Percentiles rank a stretch among this genome's conserved stretches.
Evolutionary conservation across 2,797 vertebrate genomes (phyloP).

Genomic region (Eulemur coronatus): DNA sequence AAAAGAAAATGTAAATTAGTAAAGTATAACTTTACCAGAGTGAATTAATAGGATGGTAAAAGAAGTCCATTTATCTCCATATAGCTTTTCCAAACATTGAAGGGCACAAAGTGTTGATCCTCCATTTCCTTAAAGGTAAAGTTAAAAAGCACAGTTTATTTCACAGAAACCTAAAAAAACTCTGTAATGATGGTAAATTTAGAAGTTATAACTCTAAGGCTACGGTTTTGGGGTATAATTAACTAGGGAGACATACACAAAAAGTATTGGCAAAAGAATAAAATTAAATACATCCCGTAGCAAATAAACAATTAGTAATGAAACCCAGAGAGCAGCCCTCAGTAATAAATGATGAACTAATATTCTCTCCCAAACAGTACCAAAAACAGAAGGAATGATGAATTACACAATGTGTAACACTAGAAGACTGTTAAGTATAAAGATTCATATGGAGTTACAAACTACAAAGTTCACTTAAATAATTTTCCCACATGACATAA

Average conservation of each 20-base stretch:
- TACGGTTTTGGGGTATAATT: neutral
- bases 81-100: conserved; percentile 87
- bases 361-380: neutral
- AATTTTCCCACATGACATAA: neutral
- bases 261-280: neutral
- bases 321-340: neutral
- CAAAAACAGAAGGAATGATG: neutral
- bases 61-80: conserved; percentile 86
- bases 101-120: conserved; percentile 94
- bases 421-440: neutral
- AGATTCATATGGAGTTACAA: neutral
- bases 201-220: neutral
- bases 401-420: neutral
- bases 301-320: neutral
- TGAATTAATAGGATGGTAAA: conserved; percentile 93
- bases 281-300: neutral
- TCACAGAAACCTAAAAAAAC: neutral
- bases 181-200: neutral
- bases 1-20: conserved; percentile 6
- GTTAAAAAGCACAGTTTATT: conserved; percentile 31
- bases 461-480: neutral
- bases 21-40: conserved; percentile 88
- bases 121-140: conserved; percentile 91
- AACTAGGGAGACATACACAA: neutral
- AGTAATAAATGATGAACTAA: neutral